Evolutionary conservation across 2,888 invertebrate genomes (phyloP), one percentile per base, ranked within the genome.

Genomic region (Oscheius sp.): DNA sequence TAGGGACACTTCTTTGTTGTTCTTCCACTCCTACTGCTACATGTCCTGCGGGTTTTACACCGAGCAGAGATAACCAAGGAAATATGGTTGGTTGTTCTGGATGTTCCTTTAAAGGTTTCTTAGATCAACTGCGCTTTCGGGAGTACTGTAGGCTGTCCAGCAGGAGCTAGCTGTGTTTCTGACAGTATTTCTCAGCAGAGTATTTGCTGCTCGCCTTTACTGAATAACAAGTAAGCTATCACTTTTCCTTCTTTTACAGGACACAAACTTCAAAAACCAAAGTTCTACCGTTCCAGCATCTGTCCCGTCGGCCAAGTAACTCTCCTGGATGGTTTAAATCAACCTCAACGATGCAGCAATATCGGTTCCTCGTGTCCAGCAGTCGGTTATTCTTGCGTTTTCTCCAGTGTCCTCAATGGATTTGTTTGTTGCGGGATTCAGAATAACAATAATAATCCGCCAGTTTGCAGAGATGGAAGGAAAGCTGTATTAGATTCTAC

Each of bases 271-370:
- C n/a, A n/a, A n/a, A n/a, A n/a, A n/a, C n/a, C n/a, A n/a, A n/a
- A n/a, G n/a, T n/a, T n/a, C n/a, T 20, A 41, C 12, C 41, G 20
- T 6, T 75, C 77, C 28, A 68, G 83, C 24, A 77, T 85, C 44
- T 84, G 84, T 62, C 82, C 84, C 14, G 74, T 72, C 41, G 77
- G 77, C 47, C 80, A 80, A 67, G 75, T 78, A 50, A 83, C 84
- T 6, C 70, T 85, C 14, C 70, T 84, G n/a, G 73, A 73, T 1
- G 61, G 74, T 1, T 71, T 72, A 20, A 80, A 80, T n/a, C 65
- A 70, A 8, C 56, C 80, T 5, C 82, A 81, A 49, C 62, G 71
- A 24, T 84, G 84, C 66, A 78, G 80, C 8, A 80, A 80, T 4
- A 82, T 83, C 0, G 83, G 83, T 14, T 57, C 74, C 2, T 66